Base-by-base conservation (phyloP, 2,888 invertebrate species). In the Cosmia trapezina region DNA sequence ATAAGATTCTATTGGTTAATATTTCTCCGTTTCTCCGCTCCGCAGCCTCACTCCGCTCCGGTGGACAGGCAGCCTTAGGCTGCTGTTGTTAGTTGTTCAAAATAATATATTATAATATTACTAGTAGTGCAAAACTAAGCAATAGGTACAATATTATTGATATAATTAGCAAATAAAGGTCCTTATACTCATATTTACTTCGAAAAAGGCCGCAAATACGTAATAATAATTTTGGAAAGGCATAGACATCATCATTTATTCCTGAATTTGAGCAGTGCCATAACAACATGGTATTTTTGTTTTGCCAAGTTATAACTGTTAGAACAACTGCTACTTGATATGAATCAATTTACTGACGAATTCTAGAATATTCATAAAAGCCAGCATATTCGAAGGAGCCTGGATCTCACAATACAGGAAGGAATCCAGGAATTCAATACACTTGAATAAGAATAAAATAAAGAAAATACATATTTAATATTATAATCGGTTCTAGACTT, bases 291-390 rank as follows among this genome's bases (percentile, higher is more conserved):
- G 19, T 28, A 47, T 37, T 28, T 28, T 22, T 4, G 6, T 43
- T 17, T n/a, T 45, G 51, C 17, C 14, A 41, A 41, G 4, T 12
- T 68, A 19, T 49, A 37, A 4, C 37, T 37, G 37, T 37, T 37
- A 37, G 5, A 37, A 37, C 4, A 19, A 41, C n/a, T 59, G 37
- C 70, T 28, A 28, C 28, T 2, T 28, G 78, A 74, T 78, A 78
- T 74, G 71, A 53, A 59, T 54, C 6, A 45, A 45, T 33, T 59
- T n/a, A 37, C 7, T 4, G 37, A 41, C 1, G 4, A 41, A 37
- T 45, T n/a, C 12, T 14, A 49, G 3, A 59, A 59, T 57, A 17
- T 12, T 12, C 4, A 9, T 33, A 63, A 37, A 37, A 37, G 37
- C 5, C 37, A 37, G 37, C 4, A 37, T 37, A 37, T 37, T 4